Base-by-base conservation (phyloP, 2,888 invertebrate genomes). In the Arge pagana region DNA sequence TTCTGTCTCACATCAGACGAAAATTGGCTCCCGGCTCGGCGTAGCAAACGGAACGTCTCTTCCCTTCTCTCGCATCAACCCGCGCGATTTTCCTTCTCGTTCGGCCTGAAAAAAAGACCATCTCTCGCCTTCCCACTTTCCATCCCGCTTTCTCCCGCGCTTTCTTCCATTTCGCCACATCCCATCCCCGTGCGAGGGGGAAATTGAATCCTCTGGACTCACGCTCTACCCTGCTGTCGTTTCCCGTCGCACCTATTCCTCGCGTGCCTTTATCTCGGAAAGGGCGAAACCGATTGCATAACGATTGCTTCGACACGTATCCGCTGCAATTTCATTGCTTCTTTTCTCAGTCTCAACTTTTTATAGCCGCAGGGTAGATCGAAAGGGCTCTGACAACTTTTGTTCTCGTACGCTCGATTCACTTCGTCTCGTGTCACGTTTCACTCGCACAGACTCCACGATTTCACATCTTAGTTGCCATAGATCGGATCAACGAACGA, bases 1-100 rank as follows among this genome's bases (percentile, higher is more conserved):
- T 57, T 41, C 61, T 62, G 62, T 62, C 61, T 56, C 59, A n/a
- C n/a, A n/a, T n/a, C n/a, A 57, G 55, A 51, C 62, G 59, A 62
- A 59, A 61, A 53, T 58, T 56, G 52, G 50, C 50, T 55, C 39
- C 45, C 41, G 37, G 19, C 50, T 48, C 18, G 21, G 19, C 35
- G 35, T 43, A 45, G 45, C 35, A 31, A 35, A 24, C 31, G 33
- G 10, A 31, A 45, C 55, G 48, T 26, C 45, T 16, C 39, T 28
- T 55, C 50, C 54, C 50, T 58, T 42, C 59, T 41, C 50, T 53
- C 48, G 36, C 45, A 45, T 18, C 41, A 7, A n/a, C n/a, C n/a
- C n/a, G n/a, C n/a, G n/a, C n/a, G n/a, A n/a, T n/a, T n/a, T n/a
- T n/a, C n/a, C n/a, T n/a, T n/a, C n/a, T n/a, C n/a, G n/a, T n/a